Percentiles rank a stretch among this genome's conserved stretches.
phyloP scores from a whole-genome alignment of 2,888 invertebrate species.

The Punctoribates punctum region DNA sequence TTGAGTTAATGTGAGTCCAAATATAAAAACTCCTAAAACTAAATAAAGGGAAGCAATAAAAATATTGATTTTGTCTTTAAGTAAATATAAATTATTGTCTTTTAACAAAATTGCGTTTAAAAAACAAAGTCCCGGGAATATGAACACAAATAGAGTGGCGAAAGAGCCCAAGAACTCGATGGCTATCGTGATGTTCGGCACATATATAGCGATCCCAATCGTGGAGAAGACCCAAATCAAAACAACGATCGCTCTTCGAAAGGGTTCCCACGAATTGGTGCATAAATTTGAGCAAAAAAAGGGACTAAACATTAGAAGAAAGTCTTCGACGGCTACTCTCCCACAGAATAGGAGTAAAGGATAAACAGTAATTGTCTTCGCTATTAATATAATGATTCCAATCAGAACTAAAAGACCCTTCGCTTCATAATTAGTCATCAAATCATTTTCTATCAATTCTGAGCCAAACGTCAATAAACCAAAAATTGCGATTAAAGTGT shows the following conservation, averaged over 20 bases:
- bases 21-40: conserved; percentile 55
- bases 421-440: conserved; percentile 57
- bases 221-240: conserved; percentile 59
- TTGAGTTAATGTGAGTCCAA: conserved; percentile 56
- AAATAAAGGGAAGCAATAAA: conserved; percentile 52
- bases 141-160: conserved; percentile 61
- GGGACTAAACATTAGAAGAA: conserved; percentile 44
- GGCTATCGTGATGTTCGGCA: conserved; percentile 61
- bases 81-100: conserved; percentile 52
- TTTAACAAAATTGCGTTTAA: conserved; percentile 53
- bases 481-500: conserved; percentile 55
- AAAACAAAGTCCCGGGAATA: conserved; percentile 58
- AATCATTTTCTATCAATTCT: conserved; percentile 58
- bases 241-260: conserved; percentile 54
- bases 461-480: conserved; percentile 63
- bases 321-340: conserved; percentile 52
- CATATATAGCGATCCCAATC: conserved; percentile 58
- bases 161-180: conserved; percentile 61
- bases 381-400: conserved; percentile 55
- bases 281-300: neutral
- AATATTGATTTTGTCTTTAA: conserved; percentile 53
- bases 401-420: conserved; percentile 52
- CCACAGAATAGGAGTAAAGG: conserved; percentile 63
- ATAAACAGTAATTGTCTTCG: conserved; percentile 61
- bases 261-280: conserved; percentile 15